phyloP scores from a whole-genome alignment of 2,888 invertebrate genomes.

The Pristionchus entomophagus region DNA sequence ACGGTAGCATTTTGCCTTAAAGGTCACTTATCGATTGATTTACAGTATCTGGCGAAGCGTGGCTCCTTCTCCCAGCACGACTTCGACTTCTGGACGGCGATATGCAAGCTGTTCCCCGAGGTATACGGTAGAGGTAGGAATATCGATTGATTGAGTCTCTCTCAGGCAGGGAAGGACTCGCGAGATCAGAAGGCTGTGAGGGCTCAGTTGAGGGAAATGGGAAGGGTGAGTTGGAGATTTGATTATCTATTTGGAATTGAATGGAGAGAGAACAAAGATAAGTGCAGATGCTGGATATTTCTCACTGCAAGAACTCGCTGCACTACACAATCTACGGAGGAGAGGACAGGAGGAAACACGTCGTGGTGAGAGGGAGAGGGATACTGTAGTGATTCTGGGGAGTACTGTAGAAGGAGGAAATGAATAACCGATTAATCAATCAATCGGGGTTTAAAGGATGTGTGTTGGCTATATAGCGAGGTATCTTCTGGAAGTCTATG shows the following conservation, averaged over 20 bases:
- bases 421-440: no score
- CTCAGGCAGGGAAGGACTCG: not conserved
- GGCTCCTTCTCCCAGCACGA: constrained; percentile 12
- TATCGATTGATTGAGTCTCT: not conserved
- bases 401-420: not conserved
- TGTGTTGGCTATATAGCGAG: no score
- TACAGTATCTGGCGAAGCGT: not conserved
- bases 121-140: not conserved
- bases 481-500: no score
- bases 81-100: constrained; percentile 18
- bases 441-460: not conserved
- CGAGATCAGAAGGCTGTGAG: not conserved
- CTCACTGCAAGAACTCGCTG: not conserved
- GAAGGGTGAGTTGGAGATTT: not conserved
- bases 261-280: not conserved
- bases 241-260: not conserved
- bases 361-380: not conserved
- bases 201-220: not conserved
- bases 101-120: constrained; percentile 11
- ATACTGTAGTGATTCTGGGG: no score
- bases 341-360: not conserved
- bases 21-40: no score
- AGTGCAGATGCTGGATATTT: constrained; percentile 6
- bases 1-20: no score
- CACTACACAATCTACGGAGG: not conserved